Conservation (phyloP, 2,113 vertebrate genomes). For the Sinocyclocheilus maitianheensis region DNA sequence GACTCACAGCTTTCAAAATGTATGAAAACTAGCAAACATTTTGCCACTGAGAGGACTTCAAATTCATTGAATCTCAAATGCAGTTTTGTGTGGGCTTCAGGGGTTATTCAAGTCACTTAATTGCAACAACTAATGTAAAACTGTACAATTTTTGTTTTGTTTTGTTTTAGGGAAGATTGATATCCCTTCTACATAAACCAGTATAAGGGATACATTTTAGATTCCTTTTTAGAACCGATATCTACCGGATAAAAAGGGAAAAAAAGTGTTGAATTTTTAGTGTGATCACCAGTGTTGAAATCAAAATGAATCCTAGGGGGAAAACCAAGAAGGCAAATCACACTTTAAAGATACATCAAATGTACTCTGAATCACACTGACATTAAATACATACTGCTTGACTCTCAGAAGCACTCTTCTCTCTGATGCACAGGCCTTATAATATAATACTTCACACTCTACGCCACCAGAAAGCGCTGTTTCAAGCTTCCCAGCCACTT, state of each 20-base stretch:
- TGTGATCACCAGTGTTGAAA: constrained; percentile 46
- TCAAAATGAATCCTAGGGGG: constrained; percentile 53
- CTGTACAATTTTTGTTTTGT: not conserved
- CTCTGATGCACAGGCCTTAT: constrained; percentile 30
- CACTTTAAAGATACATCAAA: constrained; percentile 58
- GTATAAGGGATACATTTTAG: constrained; percentile 36
- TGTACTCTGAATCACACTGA: constrained; percentile 34
- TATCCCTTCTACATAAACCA: not conserved
- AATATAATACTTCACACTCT: constrained; percentile 49
- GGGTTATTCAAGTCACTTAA: not conserved
- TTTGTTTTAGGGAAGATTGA: not conserved
- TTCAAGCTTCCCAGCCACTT: constrained; percentile 36
- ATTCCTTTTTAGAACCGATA: constrained; percentile 40
- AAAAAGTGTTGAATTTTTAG: constrained; percentile 34
- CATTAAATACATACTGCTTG: not conserved
- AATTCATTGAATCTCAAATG: not conserved
- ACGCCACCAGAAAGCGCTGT: constrained; percentile 45
- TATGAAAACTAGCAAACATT: not conserved
- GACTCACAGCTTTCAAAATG: not conserved
- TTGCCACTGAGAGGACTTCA: not conserved
- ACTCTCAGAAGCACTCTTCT: constrained; percentile 23
- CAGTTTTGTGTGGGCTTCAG: not conserved
- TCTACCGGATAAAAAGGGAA: constrained; percentile 23
- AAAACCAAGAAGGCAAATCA: constrained; percentile 70
- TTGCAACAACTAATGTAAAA: not conserved